These are phyloP conservation scores for Euclidia mi DNA, from an alignment of 2,888 invertebrate genomes.

Conservation along the genomic window DNA sequence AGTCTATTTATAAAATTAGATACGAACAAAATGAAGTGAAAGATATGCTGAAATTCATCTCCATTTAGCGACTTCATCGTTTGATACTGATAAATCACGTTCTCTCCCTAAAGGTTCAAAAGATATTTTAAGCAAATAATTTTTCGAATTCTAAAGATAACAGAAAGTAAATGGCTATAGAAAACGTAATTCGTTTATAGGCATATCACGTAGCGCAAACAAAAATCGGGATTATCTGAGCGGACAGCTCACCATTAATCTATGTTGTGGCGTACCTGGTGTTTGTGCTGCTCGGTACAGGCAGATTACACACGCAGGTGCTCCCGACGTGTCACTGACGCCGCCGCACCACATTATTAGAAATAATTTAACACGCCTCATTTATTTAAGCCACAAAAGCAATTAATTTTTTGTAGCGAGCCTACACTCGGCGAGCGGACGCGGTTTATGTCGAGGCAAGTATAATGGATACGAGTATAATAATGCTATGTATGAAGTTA, in stretches of 20 bases:
- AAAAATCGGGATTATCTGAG: slow-evolving; percentile 50
- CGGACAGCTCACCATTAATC: slow-evolving; percentile 43
- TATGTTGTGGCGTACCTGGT: slow-evolving; percentile 12
- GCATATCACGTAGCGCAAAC: slow-evolving; percentile 45
- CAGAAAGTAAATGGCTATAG: slow-evolving; percentile 28
- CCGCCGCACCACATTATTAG: slow-evolving; percentile 9
- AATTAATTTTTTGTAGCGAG: slow-evolving; percentile 44
- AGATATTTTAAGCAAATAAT: slow-evolving; percentile 55
- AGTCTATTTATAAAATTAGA: slow-evolving; percentile 39
- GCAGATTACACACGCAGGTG: slow-evolving; percentile 28
- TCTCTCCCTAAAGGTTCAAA: slow-evolving; percentile 46
- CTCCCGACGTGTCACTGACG: slow-evolving; percentile 8
- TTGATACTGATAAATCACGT: slow-evolving; percentile 75
- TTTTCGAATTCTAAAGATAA: slow-evolving; percentile 48
- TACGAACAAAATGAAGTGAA: slow-evolving; percentile 66
- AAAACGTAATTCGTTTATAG: slow-evolving; percentile 29
- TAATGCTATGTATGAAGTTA: slow-evolving; percentile 12
- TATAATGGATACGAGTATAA: slow-evolving; percentile 37
- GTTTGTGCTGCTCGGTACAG: slow-evolving; percentile 26
- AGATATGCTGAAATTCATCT: slow-evolving; percentile 74
- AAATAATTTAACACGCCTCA: slow-evolving; percentile 18
- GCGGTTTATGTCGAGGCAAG: slow-evolving; percentile 22
- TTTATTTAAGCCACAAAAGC: slow-evolving; percentile 39
- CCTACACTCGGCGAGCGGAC: slow-evolving; percentile 25
- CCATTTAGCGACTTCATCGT: slow-evolving; percentile 69